A percentile compares a stretch with the other conserved stretches of the same genome.
Evolutionary conservation across 1,140 invertebrate species (phyloP).

Genomic region (Cydia strobilella): DNA sequence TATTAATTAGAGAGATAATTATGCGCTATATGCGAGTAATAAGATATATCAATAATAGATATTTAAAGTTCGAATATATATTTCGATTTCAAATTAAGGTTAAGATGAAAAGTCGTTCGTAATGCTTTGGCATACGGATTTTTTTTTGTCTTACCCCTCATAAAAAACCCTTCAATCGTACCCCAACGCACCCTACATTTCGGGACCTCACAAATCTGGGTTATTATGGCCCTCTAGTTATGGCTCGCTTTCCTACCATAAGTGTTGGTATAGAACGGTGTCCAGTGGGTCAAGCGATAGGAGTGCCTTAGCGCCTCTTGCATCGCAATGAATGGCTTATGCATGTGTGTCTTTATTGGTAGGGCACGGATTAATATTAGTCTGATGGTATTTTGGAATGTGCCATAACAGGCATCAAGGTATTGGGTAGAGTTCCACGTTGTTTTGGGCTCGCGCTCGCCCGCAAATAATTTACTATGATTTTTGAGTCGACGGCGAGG

Average conservation of each 20-base stretch:
- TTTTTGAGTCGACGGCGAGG: too few relatives aligned
- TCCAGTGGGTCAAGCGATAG: neutral
- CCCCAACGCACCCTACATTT: too few relatives aligned
- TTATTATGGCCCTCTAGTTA: neutral
- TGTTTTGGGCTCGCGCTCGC: neutral
- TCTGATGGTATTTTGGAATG: neutral
- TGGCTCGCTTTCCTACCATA: conserved; percentile 13
- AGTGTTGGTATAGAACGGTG: neutral
- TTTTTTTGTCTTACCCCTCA: too few relatives aligned
- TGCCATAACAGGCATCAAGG: neutral
- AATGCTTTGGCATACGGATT: too few relatives aligned
- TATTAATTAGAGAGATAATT: too few relatives aligned
- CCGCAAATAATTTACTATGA: neutral
- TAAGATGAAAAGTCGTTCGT: too few relatives aligned
- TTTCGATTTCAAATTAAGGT: too few relatives aligned
- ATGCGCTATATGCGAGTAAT: too few relatives aligned
- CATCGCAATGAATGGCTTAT: conserved; percentile 6
- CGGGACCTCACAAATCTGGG: neutral
- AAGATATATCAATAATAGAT: too few relatives aligned
- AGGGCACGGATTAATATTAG: neutral
- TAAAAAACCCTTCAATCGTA: too few relatives aligned
- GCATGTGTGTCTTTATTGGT: neutral
- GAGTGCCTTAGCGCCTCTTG: neutral
- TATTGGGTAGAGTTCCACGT: neutral
- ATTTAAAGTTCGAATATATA: too few relatives aligned